Percentiles rank a stretch among this genome's conserved stretches.
Evolutionary conservation across 2,888 invertebrate genomes (phyloP).

Genomic region (Stenchaetothrips biformis): DNA sequence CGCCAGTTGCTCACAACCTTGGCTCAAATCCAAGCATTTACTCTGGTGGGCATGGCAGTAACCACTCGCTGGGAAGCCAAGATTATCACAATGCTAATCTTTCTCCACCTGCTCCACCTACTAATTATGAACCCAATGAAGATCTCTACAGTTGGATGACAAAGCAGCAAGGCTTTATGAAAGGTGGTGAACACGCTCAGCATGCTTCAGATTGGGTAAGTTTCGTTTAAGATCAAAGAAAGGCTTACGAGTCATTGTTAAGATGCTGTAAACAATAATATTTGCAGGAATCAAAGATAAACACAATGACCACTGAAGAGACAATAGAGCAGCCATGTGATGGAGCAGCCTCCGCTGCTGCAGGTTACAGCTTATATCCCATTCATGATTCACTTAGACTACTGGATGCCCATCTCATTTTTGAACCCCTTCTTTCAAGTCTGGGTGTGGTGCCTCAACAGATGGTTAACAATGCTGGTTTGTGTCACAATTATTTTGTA

Average conservation of each 20-base stretch:
- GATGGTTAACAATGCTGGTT: conserved; percentile 50
- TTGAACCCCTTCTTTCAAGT: conserved; percentile 83
- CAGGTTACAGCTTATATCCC: conserved; percentile 63
- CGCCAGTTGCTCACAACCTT: conserved; percentile 47
- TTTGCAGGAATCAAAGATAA: conserved; percentile 47
- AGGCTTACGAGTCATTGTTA: neutral
- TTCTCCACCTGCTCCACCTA: conserved; percentile 34
- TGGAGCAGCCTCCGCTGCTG: conserved; percentile 34
- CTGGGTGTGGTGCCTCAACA: conserved; percentile 89
- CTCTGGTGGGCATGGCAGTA: conserved; percentile 46
- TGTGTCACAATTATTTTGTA: conserved; percentile 34
- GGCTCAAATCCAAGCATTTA: conserved; percentile 63
- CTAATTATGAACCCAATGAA: conserved; percentile 52
- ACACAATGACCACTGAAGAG: conserved; percentile 47
- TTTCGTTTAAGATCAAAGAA: neutral
- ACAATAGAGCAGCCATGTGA: conserved; percentile 37
- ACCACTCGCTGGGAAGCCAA: conserved; percentile 46
- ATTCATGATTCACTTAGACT: conserved; percentile 78
- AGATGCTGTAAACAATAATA: neutral
- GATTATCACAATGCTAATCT: conserved; percentile 40
- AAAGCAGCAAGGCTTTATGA: conserved; percentile 67
- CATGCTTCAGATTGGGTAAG: conserved; percentile 45
- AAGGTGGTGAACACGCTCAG: conserved; percentile 44
- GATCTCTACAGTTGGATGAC: conserved; percentile 97
- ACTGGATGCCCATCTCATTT: conserved; percentile 88